Evolutionary conservation across 1,140 invertebrate genomes (phyloP), one percentile per base, ranked within the genome.

Genomic region (Pseudomyrmex dendroicus): DNA sequence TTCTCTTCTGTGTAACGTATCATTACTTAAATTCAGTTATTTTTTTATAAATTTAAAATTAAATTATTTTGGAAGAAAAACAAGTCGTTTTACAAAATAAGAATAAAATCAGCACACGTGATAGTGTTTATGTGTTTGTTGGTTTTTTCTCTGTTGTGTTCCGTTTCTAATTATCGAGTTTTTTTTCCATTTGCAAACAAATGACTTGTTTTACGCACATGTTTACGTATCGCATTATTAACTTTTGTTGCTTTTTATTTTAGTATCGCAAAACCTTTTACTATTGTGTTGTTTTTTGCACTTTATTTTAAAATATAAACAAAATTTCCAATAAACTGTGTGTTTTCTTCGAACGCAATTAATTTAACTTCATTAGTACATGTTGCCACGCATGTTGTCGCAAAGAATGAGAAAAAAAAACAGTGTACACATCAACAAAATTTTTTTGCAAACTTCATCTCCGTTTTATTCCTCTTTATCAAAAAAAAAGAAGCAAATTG

Each of bases 141-240:
- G 2, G n/a, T 13, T 2, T 72, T 35, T 35, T 35, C 35, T 70
- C 10, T 1, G 9, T 35, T 46, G 4, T 9, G 1, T 22, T 73
- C 12, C 10, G 13, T 44, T 57, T 35, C 35, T 73, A 61, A 73
- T 73, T 61, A 73, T 44, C 20, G 2, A 48, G 62, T 62, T 46
- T 62, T 12, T 9, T 73, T 0, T n/a, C n/a, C n/a, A 46, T 61
- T 73, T 15, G 13, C 13, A 46, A 48, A n/a, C 5, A 73, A 73
- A 73, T 5, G 0, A 61, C 12, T 62, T 73, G 13, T 73, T 73
- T 73, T 61, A 2, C 3, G 17, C 13, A 52, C 12, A 1, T 12
- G 72, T 73, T 62, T 62, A 62, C 10, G 10, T 48, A 46, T 12
- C 9, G 12, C 15, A 70, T 48, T 46, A 73, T 62, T 25, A 48